Evolutionary conservation across 2,888 invertebrate genomes (phyloP), one percentile per base, ranked within the genome.

Genomic region (Nasonovia ribisnigri): DNA sequence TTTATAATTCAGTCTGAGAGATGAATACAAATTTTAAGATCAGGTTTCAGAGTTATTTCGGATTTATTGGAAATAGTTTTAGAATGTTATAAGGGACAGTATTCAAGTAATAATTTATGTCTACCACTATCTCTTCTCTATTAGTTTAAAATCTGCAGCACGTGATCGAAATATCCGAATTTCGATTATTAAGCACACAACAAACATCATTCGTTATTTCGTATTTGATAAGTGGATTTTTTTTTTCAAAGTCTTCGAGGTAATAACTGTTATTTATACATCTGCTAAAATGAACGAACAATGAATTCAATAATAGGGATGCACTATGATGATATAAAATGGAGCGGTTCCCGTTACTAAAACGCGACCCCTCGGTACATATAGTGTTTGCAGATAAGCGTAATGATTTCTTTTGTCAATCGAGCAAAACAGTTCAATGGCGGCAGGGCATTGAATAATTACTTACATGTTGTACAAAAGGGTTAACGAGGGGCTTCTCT

Each of bases 331-430:
- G 46, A 29, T 86, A 57, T 51, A 57, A 46, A 77, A 36, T 43
- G 87, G 60, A 86, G 16, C 48, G 42, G 24, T 87, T 91, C 51
- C 87, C 67, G 29, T 92, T 48, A 51, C 88, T 67, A 88, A 92
- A 92, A 42, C 10, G 48, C 42, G 51, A 67, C 92, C 87, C 92
- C 87, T 67, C 67, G 29, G 36, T 42, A 42, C 84, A 24, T 84
- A 36, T 84, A 36, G 48, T 88, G 92, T 92, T 92, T 67, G 67
- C 92, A 92, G 88, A 92, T 92, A 88, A 92, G 88, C 87, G 88
- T 92, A 92, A 92, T 92, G 88, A 92, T 92, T 92, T 92, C 67
- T 88, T 92, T 92, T 92, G 92, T 92, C 87, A 51, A 67, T 92
- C 51, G 92, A 67, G 67, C 92, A 88, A 92, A 88, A 67, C 88